Percentiles rank a stretch among this genome's conserved stretches.
These are phyloP conservation scores for Paedocypris sp. DNA, from an alignment of 2,113 vertebrate species.

Conservation along the genomic window DNA sequence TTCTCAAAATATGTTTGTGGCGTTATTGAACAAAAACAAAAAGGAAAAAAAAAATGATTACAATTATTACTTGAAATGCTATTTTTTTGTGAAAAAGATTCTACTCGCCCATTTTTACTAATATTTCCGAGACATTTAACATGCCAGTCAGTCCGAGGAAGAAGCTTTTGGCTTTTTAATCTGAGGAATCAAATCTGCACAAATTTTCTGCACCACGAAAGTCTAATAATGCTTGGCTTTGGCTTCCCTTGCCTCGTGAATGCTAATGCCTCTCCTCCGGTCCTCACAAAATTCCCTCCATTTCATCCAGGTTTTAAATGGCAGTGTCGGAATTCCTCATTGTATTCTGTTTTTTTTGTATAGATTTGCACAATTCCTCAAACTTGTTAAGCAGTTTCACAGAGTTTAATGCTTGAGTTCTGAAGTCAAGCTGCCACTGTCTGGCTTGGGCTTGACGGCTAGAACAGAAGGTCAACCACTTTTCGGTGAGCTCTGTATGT, in stretches of 20 bases:
- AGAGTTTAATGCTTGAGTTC: not conserved
- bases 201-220: constrained; percentile 36
- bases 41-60: too few species aligned
- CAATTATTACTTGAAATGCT: too few species aligned
- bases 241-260: constrained; percentile 20
- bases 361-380: too few species aligned
- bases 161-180: constrained; percentile 39
- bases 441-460: not conserved
- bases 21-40: too few species aligned
- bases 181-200: constrained; percentile 40
- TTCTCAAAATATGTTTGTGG: too few species aligned
- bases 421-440: not conserved
- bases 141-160: constrained; percentile 33
- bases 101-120: not conserved
- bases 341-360: too few species aligned
- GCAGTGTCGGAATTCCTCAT: constrained; percentile 3
- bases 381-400: too few species aligned
- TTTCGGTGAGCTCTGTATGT: not conserved
- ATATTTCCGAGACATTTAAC: constrained; percentile 29
- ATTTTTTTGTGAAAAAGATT: too few species aligned
- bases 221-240: constrained; percentile 37
- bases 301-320: constrained; percentile 13
- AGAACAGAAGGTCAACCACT: not conserved
- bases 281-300: constrained; percentile 20
- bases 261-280: constrained; percentile 18